phyloP scores from a whole-genome alignment of 2,797 vertebrate species.

The Microctenopoma steveboyesi region DNA sequence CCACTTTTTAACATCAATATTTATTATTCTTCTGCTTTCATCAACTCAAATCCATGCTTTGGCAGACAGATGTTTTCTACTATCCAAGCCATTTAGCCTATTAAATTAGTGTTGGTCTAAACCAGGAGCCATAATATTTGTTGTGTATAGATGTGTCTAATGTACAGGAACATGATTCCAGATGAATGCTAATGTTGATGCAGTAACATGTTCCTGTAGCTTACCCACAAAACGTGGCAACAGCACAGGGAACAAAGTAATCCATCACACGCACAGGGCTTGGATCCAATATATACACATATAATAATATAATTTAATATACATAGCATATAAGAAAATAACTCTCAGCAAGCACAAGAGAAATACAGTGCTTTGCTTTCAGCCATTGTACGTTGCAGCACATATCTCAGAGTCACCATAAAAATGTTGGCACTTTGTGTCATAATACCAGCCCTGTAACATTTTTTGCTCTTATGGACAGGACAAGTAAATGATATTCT shows the following conservation, averaged over 20 bases:
- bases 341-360: neutral
- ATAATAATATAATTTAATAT: neutral
- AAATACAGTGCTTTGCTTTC: neutral
- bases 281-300: neutral
- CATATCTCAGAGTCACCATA: constrained; percentile 13
- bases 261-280: no score
- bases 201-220: no score
- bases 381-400: neutral
- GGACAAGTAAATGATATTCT: constrained; percentile 19
- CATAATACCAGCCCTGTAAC: constrained; percentile 8
- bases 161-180: neutral
- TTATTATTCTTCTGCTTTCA: no score
- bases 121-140: no score
- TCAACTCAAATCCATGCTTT: neutral
- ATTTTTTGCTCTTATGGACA: constrained; percentile 26
- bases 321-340: fast-evolving
- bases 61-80: neutral
- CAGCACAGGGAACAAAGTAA: no score
- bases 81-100: neutral
- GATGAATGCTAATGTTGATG: no score
- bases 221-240: no score
- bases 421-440: constrained; percentile 14
- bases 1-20: no score
- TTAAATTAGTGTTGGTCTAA: neutral
- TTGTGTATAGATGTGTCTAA: no score